A percentile compares a stretch with the other conserved stretches of the same genome.
phyloP scores from a whole-genome alignment of 2,888 invertebrate species.

The Limnephilus rhombicus region DNA sequence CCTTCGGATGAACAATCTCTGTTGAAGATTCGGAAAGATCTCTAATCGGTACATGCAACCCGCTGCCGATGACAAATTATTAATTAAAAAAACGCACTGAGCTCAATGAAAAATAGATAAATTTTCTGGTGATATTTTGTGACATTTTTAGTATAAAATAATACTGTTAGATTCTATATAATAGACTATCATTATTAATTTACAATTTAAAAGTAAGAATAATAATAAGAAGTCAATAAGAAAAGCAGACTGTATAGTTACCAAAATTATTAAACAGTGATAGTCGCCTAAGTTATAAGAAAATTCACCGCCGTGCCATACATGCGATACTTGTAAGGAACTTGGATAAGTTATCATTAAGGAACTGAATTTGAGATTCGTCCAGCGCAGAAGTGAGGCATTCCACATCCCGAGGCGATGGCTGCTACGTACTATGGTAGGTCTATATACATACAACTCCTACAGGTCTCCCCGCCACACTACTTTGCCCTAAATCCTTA shows the following conservation, averaged over 20 bases:
- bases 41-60: conserved; percentile 23
- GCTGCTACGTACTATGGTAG: conserved; percentile 45
- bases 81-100: conserved; percentile 37
- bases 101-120: conserved; percentile 24
- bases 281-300: conserved; percentile 32
- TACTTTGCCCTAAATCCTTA: neutral
- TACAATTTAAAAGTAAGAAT: conserved; percentile 16
- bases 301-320: conserved; percentile 39
- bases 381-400: neutral
- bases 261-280: conserved; percentile 49
- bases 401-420: conserved; percentile 7
- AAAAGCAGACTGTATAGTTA: conserved; percentile 43
- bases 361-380: neutral
- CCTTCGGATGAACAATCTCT: conserved; percentile 70
- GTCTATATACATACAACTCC: neutral
- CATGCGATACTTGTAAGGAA: neutral
- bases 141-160: conserved; percentile 37
- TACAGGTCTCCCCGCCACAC: neutral
- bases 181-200: conserved; percentile 14
- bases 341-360: neutral
- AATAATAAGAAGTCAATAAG: neutral
- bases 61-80: conserved; percentile 21
- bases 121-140: conserved; percentile 47
- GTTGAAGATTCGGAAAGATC: conserved; percentile 66
- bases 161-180: neutral